Evolutionary conservation across 2,888 invertebrate genomes (phyloP).

Genomic region (Melanchra persicariae): DNA sequence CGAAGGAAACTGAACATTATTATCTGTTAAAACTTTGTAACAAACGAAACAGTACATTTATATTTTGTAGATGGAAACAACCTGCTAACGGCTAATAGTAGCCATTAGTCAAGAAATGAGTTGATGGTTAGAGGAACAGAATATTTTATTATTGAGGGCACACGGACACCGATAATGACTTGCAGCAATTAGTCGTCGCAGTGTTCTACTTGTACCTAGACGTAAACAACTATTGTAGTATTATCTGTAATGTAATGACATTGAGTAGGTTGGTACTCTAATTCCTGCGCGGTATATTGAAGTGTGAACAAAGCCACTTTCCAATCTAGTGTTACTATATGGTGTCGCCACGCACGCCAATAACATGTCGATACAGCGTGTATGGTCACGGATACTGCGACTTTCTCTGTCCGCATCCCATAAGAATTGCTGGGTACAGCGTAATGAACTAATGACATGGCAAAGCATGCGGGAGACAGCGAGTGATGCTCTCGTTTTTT

Average conservation of each 20-base stretch:
- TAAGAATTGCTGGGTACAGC: constrained; percentile 29
- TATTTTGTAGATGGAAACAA: constrained; percentile 55
- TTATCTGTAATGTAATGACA: constrained; percentile 42
- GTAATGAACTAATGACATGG: constrained; percentile 37
- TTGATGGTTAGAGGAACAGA: constrained; percentile 32
- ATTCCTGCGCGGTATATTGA: constrained; percentile 18
- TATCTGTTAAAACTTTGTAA: constrained; percentile 68
- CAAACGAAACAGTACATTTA: constrained; percentile 69
- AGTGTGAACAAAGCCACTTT: constrained; percentile 46
- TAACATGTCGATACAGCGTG: constrained; percentile 23
- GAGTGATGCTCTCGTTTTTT: constrained; percentile 72
- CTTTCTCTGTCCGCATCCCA: constrained; percentile 53
- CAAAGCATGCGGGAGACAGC: constrained; percentile 68
- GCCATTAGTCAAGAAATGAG: constrained; percentile 37
- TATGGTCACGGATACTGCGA: constrained; percentile 21
- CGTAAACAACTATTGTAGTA: constrained; percentile 40
- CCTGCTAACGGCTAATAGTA: constrained; percentile 39
- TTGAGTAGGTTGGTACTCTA: constrained; percentile 27
- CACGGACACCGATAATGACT: constrained; percentile 52
- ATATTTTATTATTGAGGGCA: constrained; percentile 55
- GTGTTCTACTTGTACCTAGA: constrained; percentile 24
- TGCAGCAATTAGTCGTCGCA: constrained; percentile 51
- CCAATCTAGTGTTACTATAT: constrained; percentile 40
- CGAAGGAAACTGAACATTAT: constrained; percentile 65
- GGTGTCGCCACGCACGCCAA: constrained; percentile 40